Percentiles rank a stretch among this genome's conserved stretches.
These are phyloP conservation scores for Ctenodactylus gundi DNA, from an alignment of 2,113 vertebrate species.

Conservation along the genomic window DNA sequence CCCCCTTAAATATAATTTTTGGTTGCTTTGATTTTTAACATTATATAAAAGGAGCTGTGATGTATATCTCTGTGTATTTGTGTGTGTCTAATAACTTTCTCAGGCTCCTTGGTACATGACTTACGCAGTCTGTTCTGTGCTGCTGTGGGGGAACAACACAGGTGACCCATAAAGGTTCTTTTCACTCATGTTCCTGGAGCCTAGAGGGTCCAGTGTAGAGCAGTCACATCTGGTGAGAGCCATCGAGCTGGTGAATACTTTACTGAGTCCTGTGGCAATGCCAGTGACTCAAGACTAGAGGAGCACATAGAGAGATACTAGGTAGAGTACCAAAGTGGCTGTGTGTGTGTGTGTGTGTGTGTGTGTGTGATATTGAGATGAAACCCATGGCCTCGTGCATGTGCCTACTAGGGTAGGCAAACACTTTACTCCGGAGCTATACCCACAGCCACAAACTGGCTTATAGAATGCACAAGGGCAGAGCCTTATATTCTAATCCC, in stretches of 20 bases:
- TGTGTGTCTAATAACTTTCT: slow-evolving; percentile 6
- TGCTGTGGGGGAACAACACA: not conserved
- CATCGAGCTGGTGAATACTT: not conserved
- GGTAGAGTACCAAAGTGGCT: not conserved
- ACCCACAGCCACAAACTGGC: not conserved
- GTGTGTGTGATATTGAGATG: not conserved
- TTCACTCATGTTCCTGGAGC: not conserved
- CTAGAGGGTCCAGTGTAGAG: not conserved
- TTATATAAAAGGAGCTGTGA: not conserved
- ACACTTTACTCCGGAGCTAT: not conserved
- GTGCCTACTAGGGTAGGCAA: too few species aligned
- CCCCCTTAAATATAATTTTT: too few species aligned
- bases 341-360: not conserved
- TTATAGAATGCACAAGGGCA: not conserved
- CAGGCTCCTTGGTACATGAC: not conserved
- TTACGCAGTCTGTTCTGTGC: not conserved
- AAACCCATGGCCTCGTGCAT: not conserved
- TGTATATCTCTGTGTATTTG: not conserved
- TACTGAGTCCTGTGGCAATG: not conserved
- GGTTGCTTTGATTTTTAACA: not conserved
- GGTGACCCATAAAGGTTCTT: not conserved
- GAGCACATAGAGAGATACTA: not conserved
- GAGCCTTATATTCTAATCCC: not conserved
- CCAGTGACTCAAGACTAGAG: not conserved
- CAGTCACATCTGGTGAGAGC: not conserved